phyloP scores from a whole-genome alignment of 2,888 invertebrate genomes.

The Eupeodes latifasciatus region DNA sequence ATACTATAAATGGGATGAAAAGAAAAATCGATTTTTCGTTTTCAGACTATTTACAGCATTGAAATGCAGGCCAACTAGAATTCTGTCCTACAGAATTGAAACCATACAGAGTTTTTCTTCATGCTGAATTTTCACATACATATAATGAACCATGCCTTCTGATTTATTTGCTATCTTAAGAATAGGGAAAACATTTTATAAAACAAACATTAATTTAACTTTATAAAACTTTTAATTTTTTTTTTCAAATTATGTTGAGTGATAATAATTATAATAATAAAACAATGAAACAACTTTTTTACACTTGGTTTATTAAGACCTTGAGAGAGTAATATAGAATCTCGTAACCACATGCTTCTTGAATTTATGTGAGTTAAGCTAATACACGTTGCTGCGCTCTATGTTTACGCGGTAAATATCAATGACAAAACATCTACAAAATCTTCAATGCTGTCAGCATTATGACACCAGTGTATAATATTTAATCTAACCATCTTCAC shows the following conservation, averaged over 20 bases:
- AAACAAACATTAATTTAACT: background rate
- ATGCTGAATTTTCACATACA: too few species aligned
- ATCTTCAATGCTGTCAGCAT: slow-evolving; percentile 39
- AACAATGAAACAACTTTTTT: slow-evolving; percentile 47
- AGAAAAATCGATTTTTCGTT: too few species aligned
- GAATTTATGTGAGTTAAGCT: slow-evolving; percentile 51
- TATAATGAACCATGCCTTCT: too few species aligned
- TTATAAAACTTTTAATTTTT: too few species aligned
- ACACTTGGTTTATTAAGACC: slow-evolving; percentile 56
- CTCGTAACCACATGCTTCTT: slow-evolving; percentile 54
- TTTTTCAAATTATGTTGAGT: background rate
- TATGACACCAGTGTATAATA: slow-evolving; percentile 17
- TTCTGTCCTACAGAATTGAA: too few species aligned
- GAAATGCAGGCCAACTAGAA: too few species aligned
- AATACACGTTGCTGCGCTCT: slow-evolving; percentile 19
- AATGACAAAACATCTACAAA: slow-evolving; percentile 50
- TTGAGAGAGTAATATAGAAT: slow-evolving; percentile 53
- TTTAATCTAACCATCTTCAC: slow-evolving; percentile 16
- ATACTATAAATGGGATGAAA: too few species aligned
- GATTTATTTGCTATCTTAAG: too few species aligned
- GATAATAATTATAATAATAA: background rate
- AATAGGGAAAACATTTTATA: too few species aligned
- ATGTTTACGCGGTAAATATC: slow-evolving; percentile 50
- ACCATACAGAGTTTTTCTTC: too few species aligned
- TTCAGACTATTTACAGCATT: too few species aligned